Base-by-base conservation (phyloP, 2,888 invertebrate genomes). In the Machimus atricapillus region DNA sequence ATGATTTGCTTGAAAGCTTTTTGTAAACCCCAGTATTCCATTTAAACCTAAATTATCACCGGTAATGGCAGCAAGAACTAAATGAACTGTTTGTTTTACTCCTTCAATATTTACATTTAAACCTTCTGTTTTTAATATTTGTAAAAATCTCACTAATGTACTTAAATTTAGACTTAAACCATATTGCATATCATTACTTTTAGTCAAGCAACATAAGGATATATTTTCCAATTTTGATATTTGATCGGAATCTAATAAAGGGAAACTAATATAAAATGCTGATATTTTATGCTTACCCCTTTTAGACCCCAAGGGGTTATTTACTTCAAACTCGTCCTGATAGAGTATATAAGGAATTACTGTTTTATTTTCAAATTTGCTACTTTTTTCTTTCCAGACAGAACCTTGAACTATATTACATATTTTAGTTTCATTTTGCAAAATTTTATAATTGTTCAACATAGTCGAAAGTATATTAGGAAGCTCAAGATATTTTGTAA, bases 141-240 rank as follows among this genome's bases (percentile, higher is more conserved):
- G 78, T 31, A 88, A 79, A 56, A 56, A n/a, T 16, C 16, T 40
- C 16, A 56, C 19, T 19, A 87, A 58, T 27, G 23, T n/a, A 14
- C 31, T 77, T 7, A 27, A 87, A 79, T 88, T 88, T 52, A n/a
- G 8, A 1, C 3, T 19, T 12, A 52, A 66, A 27, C 88, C 87
- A 56, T 43, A 74, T 19, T 16, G 9, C n/a, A 79, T 23, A 52
- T 66, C 31, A 14, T 37, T 23, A 14, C 56, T 40, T 76, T 87
- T 86, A 4, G 83, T 86, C 27, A 87, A 43, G 19, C 76, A 82
- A 37, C 82, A 86, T 16, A 34, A 37, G n/a, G 86, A 76, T 46
- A 87, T 87, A 86, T 86, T 83, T 40, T 86, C 86, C 40, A 86
- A 43, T 86, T 87, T 86, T n/a, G 86, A 86, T 40, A 82, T 16